A percentile compares a stretch with the other conserved stretches of the same genome.
These are phyloP conservation scores for Paedocypris sp. DNA, from an alignment of 2,113 vertebrate genomes.

Conservation along the genomic window DNA sequence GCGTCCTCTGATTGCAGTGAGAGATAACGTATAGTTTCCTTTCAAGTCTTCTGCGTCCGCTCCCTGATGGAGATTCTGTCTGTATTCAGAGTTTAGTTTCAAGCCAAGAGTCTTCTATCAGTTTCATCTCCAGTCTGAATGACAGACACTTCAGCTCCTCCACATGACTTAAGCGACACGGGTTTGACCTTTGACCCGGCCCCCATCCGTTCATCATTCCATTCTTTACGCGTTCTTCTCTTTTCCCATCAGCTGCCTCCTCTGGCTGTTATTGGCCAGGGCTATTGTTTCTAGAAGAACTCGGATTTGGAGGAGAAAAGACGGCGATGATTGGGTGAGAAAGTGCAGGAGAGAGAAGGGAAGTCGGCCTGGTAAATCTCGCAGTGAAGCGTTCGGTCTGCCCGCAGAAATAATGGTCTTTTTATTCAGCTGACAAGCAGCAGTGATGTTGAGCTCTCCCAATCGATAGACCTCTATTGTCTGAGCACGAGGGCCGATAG, in stretches of 20 bases:
- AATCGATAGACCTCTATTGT: conserved; percentile 72
- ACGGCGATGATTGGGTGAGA: conserved; percentile 67
- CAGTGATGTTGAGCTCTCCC: conserved; percentile 58
- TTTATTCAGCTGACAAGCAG: conserved; percentile 65
- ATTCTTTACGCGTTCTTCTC: conserved; percentile 49
- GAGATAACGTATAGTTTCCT: too few relatives aligned
- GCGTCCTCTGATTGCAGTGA: too few relatives aligned
- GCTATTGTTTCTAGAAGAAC: conserved; percentile 66
- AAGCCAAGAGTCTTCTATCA: too few relatives aligned
- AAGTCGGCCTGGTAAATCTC: conserved; percentile 58
- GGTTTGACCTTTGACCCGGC: conserved; percentile 67
- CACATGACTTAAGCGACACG: too few relatives aligned
- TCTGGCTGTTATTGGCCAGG: conserved; percentile 57
- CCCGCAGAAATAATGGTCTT: conserved; percentile 63
- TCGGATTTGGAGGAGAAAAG: conserved; percentile 59
- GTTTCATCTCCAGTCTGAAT: too few relatives aligned
- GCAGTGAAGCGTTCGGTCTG: conserved; percentile 53
- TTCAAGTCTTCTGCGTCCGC: too few relatives aligned
- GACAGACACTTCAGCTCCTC: too few relatives aligned
- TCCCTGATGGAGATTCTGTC: too few relatives aligned
- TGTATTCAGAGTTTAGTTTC: too few relatives aligned
- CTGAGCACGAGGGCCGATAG: conserved; percentile 52
- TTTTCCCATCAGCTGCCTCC: conserved; percentile 59
- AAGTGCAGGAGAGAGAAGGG: conserved; percentile 45
- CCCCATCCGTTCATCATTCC: conserved; percentile 62